Evolutionary conservation across 2,888 invertebrate genomes (phyloP).

Genomic region (Anorthoa munda): DNA sequence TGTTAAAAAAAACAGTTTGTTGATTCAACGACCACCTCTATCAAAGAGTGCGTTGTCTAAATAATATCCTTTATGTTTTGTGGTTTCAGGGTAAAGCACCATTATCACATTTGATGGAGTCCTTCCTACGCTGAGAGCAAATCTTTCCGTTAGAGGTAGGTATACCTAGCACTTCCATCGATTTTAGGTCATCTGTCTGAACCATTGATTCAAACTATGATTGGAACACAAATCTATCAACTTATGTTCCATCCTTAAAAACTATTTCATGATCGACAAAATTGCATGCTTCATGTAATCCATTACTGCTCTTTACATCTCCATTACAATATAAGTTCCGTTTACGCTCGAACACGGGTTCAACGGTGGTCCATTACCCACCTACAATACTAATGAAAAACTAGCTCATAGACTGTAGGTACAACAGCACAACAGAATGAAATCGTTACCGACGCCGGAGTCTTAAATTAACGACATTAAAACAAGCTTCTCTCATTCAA

Average conservation of each 20-base stretch:
- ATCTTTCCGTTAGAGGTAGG: not conserved
- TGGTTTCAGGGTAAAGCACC: not conserved
- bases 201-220: not conserved
- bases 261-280: not conserved
- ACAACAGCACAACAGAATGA: constrained; percentile 78
- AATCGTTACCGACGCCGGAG: constrained; percentile 80
- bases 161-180: no score
- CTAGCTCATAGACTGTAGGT: constrained; percentile 50
- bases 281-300: not conserved
- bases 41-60: no score
- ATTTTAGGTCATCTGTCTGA: not conserved
- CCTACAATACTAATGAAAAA: constrained; percentile 62
- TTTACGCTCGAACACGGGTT: constrained; percentile 33
- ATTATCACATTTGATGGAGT: no score
- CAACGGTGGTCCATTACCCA: constrained; percentile 46
- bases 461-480: constrained; percentile 87
- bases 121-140: not conserved
- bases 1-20: no score
- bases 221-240: not conserved
- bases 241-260: not conserved
- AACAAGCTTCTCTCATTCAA: constrained; percentile 87
- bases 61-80: not conserved
- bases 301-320: not conserved
- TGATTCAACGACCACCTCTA: no score
- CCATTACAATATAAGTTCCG: constrained; percentile 36